Evolutionary conservation across 2,888 invertebrate species (phyloP).

Genomic region (Megalurothrips usitatus): DNA sequence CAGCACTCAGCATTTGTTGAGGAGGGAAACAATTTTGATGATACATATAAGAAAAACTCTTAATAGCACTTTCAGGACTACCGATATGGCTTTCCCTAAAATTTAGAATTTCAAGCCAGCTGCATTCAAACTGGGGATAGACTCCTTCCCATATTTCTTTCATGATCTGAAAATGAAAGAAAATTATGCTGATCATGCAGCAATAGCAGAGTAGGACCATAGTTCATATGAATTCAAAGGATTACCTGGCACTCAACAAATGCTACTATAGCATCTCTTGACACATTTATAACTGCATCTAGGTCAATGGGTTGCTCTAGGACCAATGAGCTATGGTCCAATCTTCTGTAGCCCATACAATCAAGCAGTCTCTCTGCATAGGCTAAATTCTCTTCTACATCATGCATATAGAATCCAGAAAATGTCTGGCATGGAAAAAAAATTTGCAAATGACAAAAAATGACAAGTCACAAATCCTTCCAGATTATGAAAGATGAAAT

Average conservation of each 20-base stretch:
- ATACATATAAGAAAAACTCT: slow-evolving; percentile 39
- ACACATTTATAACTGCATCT: slow-evolving; percentile 72
- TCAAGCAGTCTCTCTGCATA: slow-evolving; percentile 73
- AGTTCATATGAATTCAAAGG: slow-evolving; percentile 12
- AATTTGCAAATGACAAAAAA: too few species aligned
- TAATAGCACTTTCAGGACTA: slow-evolving; percentile 47
- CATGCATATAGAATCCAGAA: slow-evolving; percentile 83
- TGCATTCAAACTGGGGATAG: slow-evolving; percentile 51
- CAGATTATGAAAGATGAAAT: too few species aligned
- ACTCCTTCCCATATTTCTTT: slow-evolving; percentile 70
- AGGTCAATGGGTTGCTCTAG: slow-evolving; percentile 75
- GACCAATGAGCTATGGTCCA: slow-evolving; percentile 52
- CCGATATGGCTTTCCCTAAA: slow-evolving; percentile 56
- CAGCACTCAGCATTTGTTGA: background rate
- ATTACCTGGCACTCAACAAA: slow-evolving; percentile 79
- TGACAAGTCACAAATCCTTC: slow-evolving; percentile 11
- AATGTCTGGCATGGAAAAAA: slow-evolving; percentile 57
- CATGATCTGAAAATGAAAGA: slow-evolving; percentile 56
- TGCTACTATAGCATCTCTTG: slow-evolving; percentile 78
- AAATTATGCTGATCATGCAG: slow-evolving; percentile 11
- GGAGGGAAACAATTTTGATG: slow-evolving; percentile 34
- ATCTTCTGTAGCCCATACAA: slow-evolving; percentile 75
- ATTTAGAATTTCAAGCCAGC: slow-evolving; percentile 65
- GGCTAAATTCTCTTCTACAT: slow-evolving; percentile 73
- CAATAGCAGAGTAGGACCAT: slow-evolving; percentile 1